Conservation (phyloP, 2,888 invertebrate species). For the Cantharis nigra region DNA sequence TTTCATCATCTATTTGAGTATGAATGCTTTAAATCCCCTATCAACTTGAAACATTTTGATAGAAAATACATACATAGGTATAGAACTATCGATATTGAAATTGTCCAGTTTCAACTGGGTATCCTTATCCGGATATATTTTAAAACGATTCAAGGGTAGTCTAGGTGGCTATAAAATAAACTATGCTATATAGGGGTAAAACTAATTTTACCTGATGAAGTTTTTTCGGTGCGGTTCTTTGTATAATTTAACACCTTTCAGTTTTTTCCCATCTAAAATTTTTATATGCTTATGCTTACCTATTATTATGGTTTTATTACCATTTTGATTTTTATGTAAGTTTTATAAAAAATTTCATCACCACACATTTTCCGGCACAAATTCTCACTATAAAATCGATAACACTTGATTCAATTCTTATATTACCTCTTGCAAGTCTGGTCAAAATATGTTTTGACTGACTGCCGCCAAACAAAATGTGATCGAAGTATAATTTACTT, state of each 20-base stretch:
- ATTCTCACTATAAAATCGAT: no score
- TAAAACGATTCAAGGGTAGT: constrained; percentile 16
- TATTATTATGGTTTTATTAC: background rate
- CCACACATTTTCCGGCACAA: no score
- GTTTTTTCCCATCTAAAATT: constrained; percentile 4
- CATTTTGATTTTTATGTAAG: background rate
- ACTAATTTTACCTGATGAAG: constrained; percentile 29
- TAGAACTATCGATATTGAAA: constrained; percentile 11
- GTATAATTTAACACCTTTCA: constrained; percentile 24
- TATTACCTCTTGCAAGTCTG: no score
- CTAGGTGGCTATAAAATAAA: constrained; percentile 31
- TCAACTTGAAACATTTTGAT: constrained; percentile 21
- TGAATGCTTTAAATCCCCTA: constrained; percentile 8
- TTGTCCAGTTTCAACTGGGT: constrained; percentile 14
- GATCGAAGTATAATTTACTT: no score
- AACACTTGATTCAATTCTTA: no score
- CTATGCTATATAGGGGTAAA: constrained; percentile 32
- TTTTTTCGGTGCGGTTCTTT: constrained; percentile 14
- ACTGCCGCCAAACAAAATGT: no score
- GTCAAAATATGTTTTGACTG: no score
- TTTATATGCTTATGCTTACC: background rate
- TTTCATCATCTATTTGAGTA: background rate
- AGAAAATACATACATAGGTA: constrained; percentile 2
- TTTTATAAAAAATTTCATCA: no score
- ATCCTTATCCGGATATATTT: constrained; percentile 5